Percentiles rank a stretch among this genome's conserved stretches.
Conservation (phyloP, 64 coral and sea anemone genomes). For the Actinia equina region DNA sequence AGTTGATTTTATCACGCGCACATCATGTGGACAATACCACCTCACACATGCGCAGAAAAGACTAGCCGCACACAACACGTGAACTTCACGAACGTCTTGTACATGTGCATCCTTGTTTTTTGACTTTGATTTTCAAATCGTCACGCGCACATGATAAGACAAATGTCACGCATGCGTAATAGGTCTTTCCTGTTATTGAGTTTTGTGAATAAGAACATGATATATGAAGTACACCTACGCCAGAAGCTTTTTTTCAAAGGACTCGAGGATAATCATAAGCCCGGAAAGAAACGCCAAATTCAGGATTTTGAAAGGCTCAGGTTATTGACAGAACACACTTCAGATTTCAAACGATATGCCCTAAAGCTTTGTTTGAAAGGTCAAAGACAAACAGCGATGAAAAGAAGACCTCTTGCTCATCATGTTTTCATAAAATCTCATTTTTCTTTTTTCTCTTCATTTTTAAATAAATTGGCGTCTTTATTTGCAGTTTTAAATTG, state of each 20-base stretch:
- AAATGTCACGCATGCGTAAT: neutral
- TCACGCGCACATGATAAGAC: neutral
- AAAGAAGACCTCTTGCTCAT: neutral
- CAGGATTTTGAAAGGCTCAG: neutral
- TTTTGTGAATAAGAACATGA: too few species aligned
- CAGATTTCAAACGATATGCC: neutral
- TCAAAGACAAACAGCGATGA: neutral
- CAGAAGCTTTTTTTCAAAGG: neutral
- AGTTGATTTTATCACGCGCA: neutral
- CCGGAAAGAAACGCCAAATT: conserved; percentile 10
- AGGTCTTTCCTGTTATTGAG: neutral
- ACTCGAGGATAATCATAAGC: neutral
- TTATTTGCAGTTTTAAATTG: neutral
- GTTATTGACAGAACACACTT: neutral
- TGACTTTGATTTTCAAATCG: neutral
- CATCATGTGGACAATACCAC: neutral
- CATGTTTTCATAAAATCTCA: neutral
- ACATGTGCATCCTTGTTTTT: neutral
- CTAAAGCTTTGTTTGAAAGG: neutral
- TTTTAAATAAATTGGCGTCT: neutral
- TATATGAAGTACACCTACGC: neutral
- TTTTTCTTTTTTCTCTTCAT: neutral
- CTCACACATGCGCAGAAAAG: neutral
- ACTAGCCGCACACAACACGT: neutral
- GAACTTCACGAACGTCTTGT: neutral